Conservation (phyloP, 2,113 vertebrate genomes). For the Recurvirostra avosetta region DNA sequence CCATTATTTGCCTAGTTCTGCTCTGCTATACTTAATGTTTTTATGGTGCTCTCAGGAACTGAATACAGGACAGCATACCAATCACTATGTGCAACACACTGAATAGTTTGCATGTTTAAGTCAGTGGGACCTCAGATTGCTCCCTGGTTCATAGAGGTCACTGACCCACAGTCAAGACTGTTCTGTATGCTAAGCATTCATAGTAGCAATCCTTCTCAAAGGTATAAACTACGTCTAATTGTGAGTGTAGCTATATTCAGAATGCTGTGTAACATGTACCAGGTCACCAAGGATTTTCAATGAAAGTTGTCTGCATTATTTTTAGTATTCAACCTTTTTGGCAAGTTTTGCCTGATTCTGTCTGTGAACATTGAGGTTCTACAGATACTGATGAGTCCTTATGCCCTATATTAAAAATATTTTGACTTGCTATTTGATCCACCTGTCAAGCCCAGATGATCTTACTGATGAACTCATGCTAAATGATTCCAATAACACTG, state of each 20-base stretch:
- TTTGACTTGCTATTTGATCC: not conserved
- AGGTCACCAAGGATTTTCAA: not conserved
- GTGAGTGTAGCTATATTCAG: not conserved
- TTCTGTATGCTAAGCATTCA: not conserved
- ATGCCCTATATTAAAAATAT: not conserved
- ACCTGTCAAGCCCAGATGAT: not conserved
- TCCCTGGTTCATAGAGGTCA: not conserved
- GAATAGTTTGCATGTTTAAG: not conserved
- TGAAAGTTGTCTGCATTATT: not conserved
- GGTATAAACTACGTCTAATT: not conserved
- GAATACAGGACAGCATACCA: not conserved
- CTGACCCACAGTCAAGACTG: rapidly evolving
- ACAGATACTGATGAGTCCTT: not conserved
- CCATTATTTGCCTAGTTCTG: conserved; percentile 8
- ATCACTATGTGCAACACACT: not conserved
- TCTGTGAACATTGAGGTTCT: not conserved
- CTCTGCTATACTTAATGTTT: not conserved
- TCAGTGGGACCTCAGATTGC: not conserved
- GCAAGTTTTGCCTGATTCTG: not conserved
- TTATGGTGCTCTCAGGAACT: not conserved
- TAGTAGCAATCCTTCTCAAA: not conserved
- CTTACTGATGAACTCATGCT: not conserved
- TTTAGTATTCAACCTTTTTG: not conserved
- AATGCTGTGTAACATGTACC: not conserved
- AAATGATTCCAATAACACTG: not conserved